Evolutionary conservation across 2,888 invertebrate genomes (phyloP), one percentile per base, ranked within the genome.

Genomic region (Morpho helenor): DNA sequence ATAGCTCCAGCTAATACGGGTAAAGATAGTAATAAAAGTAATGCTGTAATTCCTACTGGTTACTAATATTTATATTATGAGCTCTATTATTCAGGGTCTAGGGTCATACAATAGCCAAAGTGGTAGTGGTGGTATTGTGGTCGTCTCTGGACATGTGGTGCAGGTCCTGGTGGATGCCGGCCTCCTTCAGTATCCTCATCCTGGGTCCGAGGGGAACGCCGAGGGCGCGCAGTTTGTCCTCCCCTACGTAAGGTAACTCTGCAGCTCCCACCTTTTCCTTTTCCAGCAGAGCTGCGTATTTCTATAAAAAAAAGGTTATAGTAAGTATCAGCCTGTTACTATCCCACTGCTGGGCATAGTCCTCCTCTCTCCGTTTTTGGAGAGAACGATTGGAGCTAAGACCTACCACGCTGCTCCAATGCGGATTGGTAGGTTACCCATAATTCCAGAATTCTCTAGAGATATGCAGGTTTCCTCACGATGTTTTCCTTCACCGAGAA

Each of bases 191-290:
- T 71, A 98, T 97, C 73, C 97, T 92, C 74, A 97, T 92, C 65
- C 97, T 84, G 2, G 98, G 97, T 8, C 97, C 98, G 71, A 98
- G 89, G 0, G 98, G 97, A n/a, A 98, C 95, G 0, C 97, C 97
- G 76, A 98, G 93, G 60, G 96, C 96, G 68, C 96, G 94, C 6
- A 98, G 91, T 59, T 96, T 92, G 69, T 97, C 97, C 77, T 98
- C 98, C 0, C 95, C 96, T 67, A 98, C 91, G 87, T 97, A 97
- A 0, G 97, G 97, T 60, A 98, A 87, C 80, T 98, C 98, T 42
- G 97, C 95, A 87, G 98, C 96, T 7, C 97, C 97, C 0, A 96
- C 95, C 73, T 95, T 94, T 84, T 97, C 97, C 66, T 94, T 94
- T 75, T 97, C 96, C 65, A 98, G 94, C 51, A 95, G 92, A 0